Base-by-base conservation (phyloP, 1,140 invertebrate species). In the Rhopalosiphum padi region DNA sequence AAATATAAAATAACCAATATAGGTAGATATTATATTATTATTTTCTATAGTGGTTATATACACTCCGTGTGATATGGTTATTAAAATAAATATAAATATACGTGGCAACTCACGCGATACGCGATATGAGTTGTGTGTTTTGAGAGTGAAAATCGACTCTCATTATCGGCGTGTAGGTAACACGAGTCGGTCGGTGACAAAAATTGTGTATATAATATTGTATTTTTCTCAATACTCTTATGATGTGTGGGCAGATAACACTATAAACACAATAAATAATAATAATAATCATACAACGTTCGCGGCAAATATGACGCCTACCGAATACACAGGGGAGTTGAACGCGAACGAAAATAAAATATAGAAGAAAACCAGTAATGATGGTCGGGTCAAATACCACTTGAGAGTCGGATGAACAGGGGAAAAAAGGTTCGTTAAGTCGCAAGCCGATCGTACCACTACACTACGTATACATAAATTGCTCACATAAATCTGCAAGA, bases 251-350 rank as follows among this genome's bases (percentile, higher is more conserved):
- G 91, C 82, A 85, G 46, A 85, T 92, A 92, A 92, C 48, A 92
- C 91, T 85, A 92, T 92, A 92, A 92, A 92, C 91, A 92, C 91
- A 46, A 92, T 92, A 92, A 92, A 92, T 92, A 91, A 91, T 48
- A 91, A 82, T 91, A 46, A 89, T 55, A 89, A 53, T 77, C 46
- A 82, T 91, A 92, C 86, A 92, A 92, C 77, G 91, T 18, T 83
- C 4, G 35, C 35, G 91, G 91, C 43, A 92, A 85, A 92, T 48
- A 92, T 83, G 91, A 92, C 91, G 91, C 91, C 91, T 90, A 90
- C 51, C 53, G 37, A 60, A 90, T 90, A 43, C 88, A 60, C 53
- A 37, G 53, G 53, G 88, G 88, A 90, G 8, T 90, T 60, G 53
- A 5, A 43, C 23, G 9, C 9, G 88, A 5, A 37, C 35, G n/a